phyloP scores from a whole-genome alignment of 2,113 vertebrate species.

The Lanius ludovicianus region DNA sequence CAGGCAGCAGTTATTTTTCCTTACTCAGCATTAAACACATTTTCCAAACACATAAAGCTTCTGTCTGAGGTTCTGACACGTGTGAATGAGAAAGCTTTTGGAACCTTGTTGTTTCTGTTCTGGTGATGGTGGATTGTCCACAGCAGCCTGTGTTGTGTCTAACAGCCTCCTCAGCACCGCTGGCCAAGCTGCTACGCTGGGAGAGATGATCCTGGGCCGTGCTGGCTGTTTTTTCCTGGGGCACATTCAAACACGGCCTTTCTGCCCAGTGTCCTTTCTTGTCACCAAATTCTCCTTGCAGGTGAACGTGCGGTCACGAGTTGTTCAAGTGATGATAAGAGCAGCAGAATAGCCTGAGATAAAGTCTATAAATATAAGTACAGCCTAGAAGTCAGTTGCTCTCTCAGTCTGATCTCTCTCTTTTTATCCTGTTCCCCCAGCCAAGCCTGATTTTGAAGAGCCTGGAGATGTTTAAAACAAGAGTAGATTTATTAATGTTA shows the following conservation, averaged over 20 bases:
- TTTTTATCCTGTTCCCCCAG: background rate
- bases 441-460: background rate
- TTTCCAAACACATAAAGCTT: background rate
- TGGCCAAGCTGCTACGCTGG: fast-evolving
- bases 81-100: background rate
- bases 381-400: background rate
- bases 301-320: background rate
- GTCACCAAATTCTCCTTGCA: fast-evolving
- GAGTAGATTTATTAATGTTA: background rate
- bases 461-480: background rate
- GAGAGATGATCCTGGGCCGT: fast-evolving
- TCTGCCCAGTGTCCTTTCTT: background rate
- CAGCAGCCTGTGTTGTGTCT: background rate
- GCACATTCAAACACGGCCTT: fast-evolving
- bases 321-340: background rate
- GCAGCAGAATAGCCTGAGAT: background rate
- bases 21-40: background rate
- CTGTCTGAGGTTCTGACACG: background rate
- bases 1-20: background rate
- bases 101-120: background rate
- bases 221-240: background rate
- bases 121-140: background rate
- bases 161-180: fast-evolving
- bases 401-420: background rate
- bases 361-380: background rate